These are phyloP conservation scores for Rhizoglyphus robini DNA, from an alignment of 1,140 invertebrate genomes.

Conservation along the genomic window DNA sequence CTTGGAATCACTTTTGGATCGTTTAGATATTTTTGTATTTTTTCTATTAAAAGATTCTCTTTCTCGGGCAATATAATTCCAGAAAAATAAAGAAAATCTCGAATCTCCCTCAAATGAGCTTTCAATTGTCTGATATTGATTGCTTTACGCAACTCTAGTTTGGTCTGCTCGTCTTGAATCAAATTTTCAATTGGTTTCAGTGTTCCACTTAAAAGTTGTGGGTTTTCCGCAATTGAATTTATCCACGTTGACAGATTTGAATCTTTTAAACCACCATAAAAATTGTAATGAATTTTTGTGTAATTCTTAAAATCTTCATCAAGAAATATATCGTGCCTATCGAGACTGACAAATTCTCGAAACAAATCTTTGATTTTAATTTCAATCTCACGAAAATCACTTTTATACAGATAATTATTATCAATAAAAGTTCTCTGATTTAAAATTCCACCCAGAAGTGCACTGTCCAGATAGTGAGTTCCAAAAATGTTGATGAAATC, in stretches of 20 bases:
- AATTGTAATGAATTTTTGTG: too few relatives aligned
- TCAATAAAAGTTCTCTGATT: not conserved
- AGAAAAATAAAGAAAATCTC: not conserved
- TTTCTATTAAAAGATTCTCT: too few relatives aligned
- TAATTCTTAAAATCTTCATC: too few relatives aligned
- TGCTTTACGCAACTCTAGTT: not conserved
- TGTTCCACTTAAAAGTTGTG: not conserved
- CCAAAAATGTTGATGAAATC: not conserved
- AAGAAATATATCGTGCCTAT: too few relatives aligned
- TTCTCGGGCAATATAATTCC: too few relatives aligned
- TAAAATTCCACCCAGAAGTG: not conserved
- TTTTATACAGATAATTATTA: not conserved
- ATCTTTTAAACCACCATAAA: not conserved
- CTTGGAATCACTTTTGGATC: too few relatives aligned
- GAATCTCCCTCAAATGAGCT: not conserved
- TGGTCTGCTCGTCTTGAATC: not conserved
- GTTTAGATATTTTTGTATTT: too few relatives aligned
- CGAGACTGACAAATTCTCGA: too few relatives aligned
- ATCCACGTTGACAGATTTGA: not conserved
- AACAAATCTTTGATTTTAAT: not conserved
- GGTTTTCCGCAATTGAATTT: not conserved
- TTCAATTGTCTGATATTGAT: not conserved
- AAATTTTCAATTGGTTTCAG: not conserved
- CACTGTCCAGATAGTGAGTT: not conserved
- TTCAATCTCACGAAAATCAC: not conserved